phyloP scores from a whole-genome alignment of 92 coral and sea anemone species.

The Metridium senile region DNA sequence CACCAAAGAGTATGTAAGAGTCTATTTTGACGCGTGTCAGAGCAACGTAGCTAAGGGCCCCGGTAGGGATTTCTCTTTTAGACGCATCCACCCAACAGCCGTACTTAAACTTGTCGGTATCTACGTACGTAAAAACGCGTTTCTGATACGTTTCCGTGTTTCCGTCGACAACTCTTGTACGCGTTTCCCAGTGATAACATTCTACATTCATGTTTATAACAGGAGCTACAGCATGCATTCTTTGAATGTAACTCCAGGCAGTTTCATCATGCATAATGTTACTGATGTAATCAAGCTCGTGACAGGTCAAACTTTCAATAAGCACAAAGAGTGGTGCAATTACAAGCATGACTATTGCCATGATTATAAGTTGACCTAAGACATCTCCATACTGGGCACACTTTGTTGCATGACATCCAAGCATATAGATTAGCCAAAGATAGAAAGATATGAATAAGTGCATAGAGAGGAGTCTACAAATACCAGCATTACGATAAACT shows the following conservation, averaged over 20 bases:
- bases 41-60: conserved; percentile 43
- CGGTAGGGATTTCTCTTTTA: conserved; percentile 77
- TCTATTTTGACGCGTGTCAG: conserved; percentile 71
- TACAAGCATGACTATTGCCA: conserved; percentile 53
- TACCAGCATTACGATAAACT: conserved; percentile 54
- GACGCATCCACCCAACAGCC: conserved; percentile 78
- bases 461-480: conserved; percentile 64
- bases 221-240: conserved; percentile 73
- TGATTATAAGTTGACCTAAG: conserved; percentile 42
- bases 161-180: conserved; percentile 49
- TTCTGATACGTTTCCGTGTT: conserved; percentile 57
- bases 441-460: conserved; percentile 65
- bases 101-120: conserved; percentile 47
- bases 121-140: conserved; percentile 60
- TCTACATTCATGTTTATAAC: conserved; percentile 68
- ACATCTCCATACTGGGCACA: conserved; percentile 50
- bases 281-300: conserved; percentile 64
- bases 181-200: conserved; percentile 77
- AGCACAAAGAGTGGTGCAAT: conserved; percentile 54
- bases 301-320: conserved; percentile 64
- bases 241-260: conserved; percentile 72
- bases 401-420: conserved; percentile 52
- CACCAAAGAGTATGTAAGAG: conserved; percentile 55
- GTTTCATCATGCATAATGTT: conserved; percentile 80
- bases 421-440: conserved; percentile 60